A percentile compares a stretch with the other conserved stretches of the same genome.
phyloP scores from a whole-genome alignment of 2,113 vertebrate genomes.

The Xiphias gladius region DNA sequence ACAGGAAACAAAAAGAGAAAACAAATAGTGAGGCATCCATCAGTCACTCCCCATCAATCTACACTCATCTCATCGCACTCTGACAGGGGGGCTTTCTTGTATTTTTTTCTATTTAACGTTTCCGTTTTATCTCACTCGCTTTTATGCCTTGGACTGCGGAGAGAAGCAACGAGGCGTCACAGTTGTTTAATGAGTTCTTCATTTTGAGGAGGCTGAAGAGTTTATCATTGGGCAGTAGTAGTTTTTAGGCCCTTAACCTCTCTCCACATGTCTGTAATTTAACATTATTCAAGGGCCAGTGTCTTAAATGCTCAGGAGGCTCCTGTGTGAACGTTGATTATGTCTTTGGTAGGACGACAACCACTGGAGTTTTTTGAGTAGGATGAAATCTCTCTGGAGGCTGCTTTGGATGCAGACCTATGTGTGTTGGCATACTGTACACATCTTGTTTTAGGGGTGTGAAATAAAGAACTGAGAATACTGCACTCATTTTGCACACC shows the following conservation, averaged over 20 bases:
- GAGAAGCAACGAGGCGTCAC: slow-evolving; percentile 59
- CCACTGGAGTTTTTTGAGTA: slow-evolving; percentile 3
- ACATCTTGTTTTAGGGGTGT: neutral
- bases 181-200: slow-evolving; percentile 66
- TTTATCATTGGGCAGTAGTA: slow-evolving; percentile 43
- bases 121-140: slow-evolving; percentile 66
- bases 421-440: neutral
- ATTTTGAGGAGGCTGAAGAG: slow-evolving; percentile 54
- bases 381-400: slow-evolving; percentile 16
- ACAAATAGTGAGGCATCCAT: slow-evolving; percentile 51
- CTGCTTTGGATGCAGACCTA: slow-evolving; percentile 8
- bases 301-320: slow-evolving; percentile 25
- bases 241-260: slow-evolving; percentile 45
- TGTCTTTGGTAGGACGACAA: neutral
- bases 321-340: neutral
- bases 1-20: slow-evolving; percentile 51
- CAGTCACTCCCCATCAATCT: slow-evolving; percentile 1
- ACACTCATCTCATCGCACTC: slow-evolving; percentile 46
- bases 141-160: slow-evolving; percentile 46
- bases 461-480: neutral
- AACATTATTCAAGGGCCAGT: slow-evolving; percentile 27
- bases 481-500: neutral
- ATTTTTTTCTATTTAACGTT: slow-evolving; percentile 67
- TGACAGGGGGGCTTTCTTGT: slow-evolving; percentile 38
- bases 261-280: slow-evolving; percentile 45